Evolutionary conservation across 2,113 vertebrate species (phyloP).

Genomic region (Anser cygnoides): DNA sequence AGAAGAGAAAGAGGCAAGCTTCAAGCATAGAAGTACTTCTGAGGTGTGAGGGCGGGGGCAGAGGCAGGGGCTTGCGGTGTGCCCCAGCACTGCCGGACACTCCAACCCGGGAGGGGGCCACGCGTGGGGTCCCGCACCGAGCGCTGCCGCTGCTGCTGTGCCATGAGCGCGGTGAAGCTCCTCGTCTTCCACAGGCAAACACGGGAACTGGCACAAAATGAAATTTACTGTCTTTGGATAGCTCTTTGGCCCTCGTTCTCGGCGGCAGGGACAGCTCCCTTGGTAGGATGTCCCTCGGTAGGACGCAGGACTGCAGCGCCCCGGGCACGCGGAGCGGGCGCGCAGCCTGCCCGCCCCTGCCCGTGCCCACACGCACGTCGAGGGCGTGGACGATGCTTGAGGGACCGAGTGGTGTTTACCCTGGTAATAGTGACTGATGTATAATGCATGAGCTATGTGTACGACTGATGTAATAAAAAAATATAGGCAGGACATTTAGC

Average conservation of each 20-base stretch:
- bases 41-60: too few species aligned
- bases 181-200: fast-evolving
- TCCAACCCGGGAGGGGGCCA: too few species aligned
- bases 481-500: neutral
- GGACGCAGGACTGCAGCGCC: too few species aligned
- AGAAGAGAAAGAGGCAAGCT: neutral
- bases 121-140: too few species aligned
- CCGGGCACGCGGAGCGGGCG: too few species aligned
- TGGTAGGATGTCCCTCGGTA: too few species aligned
- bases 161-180: fast-evolving
- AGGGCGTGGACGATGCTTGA: fast-evolving
- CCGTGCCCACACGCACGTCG: fast-evolving
- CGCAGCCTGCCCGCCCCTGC: neutral
- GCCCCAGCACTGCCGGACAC: too few species aligned
- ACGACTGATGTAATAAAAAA: slow-evolving; percentile 43
- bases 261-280: fast-evolving
- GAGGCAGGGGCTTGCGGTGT: neutral
- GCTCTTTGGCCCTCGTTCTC: neutral
- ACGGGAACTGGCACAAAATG: neutral
- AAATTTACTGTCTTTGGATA: neutral
- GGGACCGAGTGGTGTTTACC: neutral
- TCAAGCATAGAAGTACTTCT: neutral
- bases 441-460: neutral
- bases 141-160: neutral
- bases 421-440: neutral